Evolutionary conservation across 1,140 invertebrate species (phyloP).

Genomic region (Habropoda laboriosa): DNA sequence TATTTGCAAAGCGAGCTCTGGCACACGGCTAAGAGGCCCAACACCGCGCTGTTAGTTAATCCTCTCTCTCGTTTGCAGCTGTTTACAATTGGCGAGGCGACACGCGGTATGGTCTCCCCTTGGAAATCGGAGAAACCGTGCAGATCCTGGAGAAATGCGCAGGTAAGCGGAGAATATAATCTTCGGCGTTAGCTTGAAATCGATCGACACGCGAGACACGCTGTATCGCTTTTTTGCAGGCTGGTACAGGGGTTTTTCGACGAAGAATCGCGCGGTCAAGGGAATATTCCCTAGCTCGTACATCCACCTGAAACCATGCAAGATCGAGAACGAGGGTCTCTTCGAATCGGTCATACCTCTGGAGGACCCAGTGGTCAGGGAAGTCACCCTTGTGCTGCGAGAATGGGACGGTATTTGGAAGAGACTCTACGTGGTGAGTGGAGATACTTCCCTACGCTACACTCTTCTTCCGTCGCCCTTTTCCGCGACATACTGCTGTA

Average conservation of each 20-base stretch:
- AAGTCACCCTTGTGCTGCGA: conserved; percentile 94
- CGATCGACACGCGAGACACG: no score
- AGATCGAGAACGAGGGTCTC: conserved; percentile 88
- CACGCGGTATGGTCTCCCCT: conserved; percentile 88
- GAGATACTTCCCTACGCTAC: neutral
- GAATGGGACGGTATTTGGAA: conserved; percentile 98
- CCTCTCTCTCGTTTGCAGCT: conserved; percentile 84
- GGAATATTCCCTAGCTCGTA: conserved; percentile 93
- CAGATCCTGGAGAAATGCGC: conserved; percentile 94
- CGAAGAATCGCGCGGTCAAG: conserved; percentile 90
- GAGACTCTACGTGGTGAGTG: conserved; percentile 91
- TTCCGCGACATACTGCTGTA: neutral
- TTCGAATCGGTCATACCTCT: conserved; percentile 87
- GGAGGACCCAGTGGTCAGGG: conserved; percentile 94
- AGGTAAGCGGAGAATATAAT: conserved; percentile 80
- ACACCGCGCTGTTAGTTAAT: neutral
- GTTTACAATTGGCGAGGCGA: conserved; percentile 95
- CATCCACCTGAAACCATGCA: conserved; percentile 89
- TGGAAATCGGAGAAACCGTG: conserved; percentile 95
- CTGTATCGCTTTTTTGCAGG: conserved; percentile 84
- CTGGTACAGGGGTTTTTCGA: conserved; percentile 93
- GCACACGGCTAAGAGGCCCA: neutral
- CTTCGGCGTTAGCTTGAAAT: neutral
- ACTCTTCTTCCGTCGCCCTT: neutral
- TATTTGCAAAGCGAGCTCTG: conserved; percentile 15